phyloP scores from a whole-genome alignment of 1,140 invertebrate species.

The Sitobion miscanthi region DNA sequence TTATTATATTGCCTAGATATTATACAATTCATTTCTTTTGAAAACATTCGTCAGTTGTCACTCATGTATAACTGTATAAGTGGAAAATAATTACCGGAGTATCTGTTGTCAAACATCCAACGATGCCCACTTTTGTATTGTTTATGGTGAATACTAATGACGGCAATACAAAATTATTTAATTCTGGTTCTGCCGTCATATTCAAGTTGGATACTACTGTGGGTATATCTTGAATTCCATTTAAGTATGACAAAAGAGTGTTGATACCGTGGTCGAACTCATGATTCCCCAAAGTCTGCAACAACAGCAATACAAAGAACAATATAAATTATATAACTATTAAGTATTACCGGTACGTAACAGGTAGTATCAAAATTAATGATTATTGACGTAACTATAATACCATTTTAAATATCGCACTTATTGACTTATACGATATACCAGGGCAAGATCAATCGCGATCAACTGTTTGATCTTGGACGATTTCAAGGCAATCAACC shows the following conservation, averaged over 20 bases:
- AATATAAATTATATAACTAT: too few relatives aligned
- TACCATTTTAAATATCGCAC: too few relatives aligned
- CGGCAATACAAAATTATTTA: slow-evolving; percentile 62
- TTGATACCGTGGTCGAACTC: slow-evolving; percentile 86
- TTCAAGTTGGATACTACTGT: slow-evolving; percentile 81
- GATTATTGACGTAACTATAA: too few relatives aligned
- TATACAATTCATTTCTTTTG: too few relatives aligned
- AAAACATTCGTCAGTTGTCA: not conserved
- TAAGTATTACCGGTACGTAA: too few relatives aligned
- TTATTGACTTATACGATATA: too few relatives aligned
- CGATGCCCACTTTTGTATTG: slow-evolving; percentile 68
- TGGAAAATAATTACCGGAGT: slow-evolving; percentile 67
- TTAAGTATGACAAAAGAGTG: slow-evolving; percentile 78
- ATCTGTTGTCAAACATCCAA: slow-evolving; percentile 88
- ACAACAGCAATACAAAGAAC: slow-evolving; percentile 59
- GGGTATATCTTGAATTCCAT: slow-evolving; percentile 69
- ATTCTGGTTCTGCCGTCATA: slow-evolving; percentile 69
- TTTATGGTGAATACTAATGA: slow-evolving; percentile 23
- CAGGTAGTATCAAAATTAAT: too few relatives aligned
- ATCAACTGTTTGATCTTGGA: too few relatives aligned
- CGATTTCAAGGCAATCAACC: too few relatives aligned
- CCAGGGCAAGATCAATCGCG: too few relatives aligned
- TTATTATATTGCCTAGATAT: too few relatives aligned
- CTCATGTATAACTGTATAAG: too few relatives aligned
- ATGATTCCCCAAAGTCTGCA: slow-evolving; percentile 88